Percentiles rank a stretch among this genome's conserved stretches.
Evolutionary conservation across 2,888 invertebrate genomes (phyloP).

Genomic region (Patella pellucida): DNA sequence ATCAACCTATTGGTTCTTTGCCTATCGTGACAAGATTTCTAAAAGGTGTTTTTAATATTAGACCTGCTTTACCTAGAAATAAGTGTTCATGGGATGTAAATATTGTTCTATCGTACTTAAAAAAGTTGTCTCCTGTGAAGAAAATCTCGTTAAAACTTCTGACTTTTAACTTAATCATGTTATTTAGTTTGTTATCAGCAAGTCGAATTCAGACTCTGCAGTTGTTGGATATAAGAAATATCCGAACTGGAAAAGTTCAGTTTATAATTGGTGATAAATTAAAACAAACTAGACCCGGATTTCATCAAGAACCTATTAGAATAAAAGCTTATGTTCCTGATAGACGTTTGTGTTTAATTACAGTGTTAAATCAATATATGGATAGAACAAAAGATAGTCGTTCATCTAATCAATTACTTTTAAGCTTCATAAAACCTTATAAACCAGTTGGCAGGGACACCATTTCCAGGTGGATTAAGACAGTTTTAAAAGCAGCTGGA

Average conservation of each 20-base stretch:
- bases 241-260: neutral
- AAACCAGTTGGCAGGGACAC: constrained; percentile 11
- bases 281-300: constrained; percentile 16
- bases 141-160: constrained; percentile 15
- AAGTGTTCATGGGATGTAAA: constrained; percentile 17
- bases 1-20: neutral
- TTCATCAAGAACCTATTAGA: neutral
- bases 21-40: constrained; percentile 7
- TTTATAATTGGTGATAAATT: constrained; percentile 7
- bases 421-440: constrained; percentile 8
- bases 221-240: constrained; percentile 1
- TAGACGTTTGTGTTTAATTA: neutral
- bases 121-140: neutral
- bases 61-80: constrained; percentile 10
- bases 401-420: neutral
- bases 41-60: constrained; percentile 3
- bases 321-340: constrained; percentile 14
- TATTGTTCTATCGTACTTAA: constrained; percentile 14
- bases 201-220: constrained; percentile 16
- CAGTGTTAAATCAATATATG: constrained; percentile 4
- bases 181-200: constrained; percentile 15
- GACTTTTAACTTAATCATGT: constrained; percentile 19
- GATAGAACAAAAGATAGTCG: constrained; percentile 10
- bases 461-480: neutral
- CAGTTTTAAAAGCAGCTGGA: constrained; percentile 9